These are phyloP conservation scores for Microtus montanus DNA, from an alignment of 2,113 vertebrate genomes.

Conservation along the genomic window DNA sequence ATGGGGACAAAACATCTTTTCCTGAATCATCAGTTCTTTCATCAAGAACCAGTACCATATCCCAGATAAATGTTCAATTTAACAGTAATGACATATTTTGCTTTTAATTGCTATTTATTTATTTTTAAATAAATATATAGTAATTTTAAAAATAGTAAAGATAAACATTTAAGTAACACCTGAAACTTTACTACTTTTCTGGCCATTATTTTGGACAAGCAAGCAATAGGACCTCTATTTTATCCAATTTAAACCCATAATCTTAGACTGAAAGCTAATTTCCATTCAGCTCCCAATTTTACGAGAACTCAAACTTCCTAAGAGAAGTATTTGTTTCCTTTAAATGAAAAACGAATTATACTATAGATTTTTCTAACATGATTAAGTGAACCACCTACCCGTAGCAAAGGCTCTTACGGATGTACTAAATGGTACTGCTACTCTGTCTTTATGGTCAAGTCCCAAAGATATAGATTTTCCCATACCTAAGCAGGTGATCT, in stretches of 20 bases:
- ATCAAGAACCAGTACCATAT: neutral
- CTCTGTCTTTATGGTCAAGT: conserved; percentile 7
- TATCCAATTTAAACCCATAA: neutral
- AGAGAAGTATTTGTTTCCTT: neutral
- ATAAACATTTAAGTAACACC: neutral
- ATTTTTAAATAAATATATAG: neutral
- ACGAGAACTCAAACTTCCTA: neutral
- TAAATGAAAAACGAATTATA: conserved; percentile 12
- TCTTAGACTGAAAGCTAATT: neutral
- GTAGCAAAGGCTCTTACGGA: neutral
- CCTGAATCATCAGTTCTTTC: neutral
- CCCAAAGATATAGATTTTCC: conserved; percentile 47
- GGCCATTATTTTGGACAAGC: neutral
- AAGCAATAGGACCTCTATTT: neutral
- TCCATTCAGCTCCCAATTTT: neutral
- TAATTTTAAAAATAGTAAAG: neutral
- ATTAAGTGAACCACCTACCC: neutral
- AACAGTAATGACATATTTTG: neutral
- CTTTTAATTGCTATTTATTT: neutral
- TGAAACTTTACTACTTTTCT: neutral
- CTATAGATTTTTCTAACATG: neutral
- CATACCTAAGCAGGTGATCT: conserved; percentile 56
- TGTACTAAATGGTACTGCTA: conserved; percentile 26
- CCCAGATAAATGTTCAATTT: neutral
- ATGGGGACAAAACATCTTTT: neutral